Evolutionary conservation across 2,113 vertebrate genomes (phyloP), one percentile per base, ranked within the genome.

Genomic region (Sturnira hondurensis): DNA sequence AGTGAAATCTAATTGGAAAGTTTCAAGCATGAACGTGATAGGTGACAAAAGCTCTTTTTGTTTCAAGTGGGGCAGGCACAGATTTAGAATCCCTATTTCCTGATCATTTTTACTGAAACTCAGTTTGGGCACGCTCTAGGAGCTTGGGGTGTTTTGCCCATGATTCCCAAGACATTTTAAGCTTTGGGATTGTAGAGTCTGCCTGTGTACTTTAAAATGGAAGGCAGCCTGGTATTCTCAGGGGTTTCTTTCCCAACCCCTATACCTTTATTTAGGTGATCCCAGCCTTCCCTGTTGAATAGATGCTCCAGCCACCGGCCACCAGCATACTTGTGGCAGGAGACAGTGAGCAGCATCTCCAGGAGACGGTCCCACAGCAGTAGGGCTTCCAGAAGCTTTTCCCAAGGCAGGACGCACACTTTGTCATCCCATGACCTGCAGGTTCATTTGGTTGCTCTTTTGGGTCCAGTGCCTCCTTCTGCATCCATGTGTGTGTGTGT

Each of bases 301-400:
- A 93, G 86, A 80, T 52, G 93, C 87, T 61, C 81, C 80, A 77
- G 85, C 67, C 90, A 97, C 82, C 78, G 83, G 94, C 68, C 1
- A 3, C 96, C 92, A 86, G 73, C 83, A 86, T 0, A 1, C 71
- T 41, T 33, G 88, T 86, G 95, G 85, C 67, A 95, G 91, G 54
- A 92, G 63, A 65, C 68, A 73, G 84, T 41, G 65, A 83, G 50
- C 26, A 52, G 54, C 0, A 52, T 97, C 70, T 94, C 96, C 89
- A 96, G 82, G 97, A 96, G 77, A 97, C 92, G 41, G 76, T 92
- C 70, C 78, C 91, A 92, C 22, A 91, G 77, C 81, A 87, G 56
- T 76, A 82, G 58, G 54, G 36, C 84, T 89, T 63, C 70, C 2
- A 7, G 93, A 94, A 97, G 81, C 56, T 67, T 56, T 82, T 94